Evolutionary conservation across 1,140 invertebrate species (phyloP).

Genomic region (Ceratina australensis): DNA sequence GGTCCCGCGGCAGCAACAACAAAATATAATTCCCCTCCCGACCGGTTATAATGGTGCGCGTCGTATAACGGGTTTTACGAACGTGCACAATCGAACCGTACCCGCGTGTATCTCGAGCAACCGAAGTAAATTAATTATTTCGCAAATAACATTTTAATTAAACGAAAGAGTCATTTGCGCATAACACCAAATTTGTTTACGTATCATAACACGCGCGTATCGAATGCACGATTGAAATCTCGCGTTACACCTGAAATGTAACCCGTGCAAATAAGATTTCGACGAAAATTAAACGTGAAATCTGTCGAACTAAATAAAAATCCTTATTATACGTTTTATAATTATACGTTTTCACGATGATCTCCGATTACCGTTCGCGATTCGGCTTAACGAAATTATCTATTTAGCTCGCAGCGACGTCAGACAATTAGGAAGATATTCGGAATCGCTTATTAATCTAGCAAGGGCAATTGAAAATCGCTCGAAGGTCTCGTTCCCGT

Average conservation of each 20-base stretch:
- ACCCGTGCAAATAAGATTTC: no score
- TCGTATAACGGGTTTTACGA: conserved; percentile 2
- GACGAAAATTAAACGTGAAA: no score
- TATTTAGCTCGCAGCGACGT: not conserved
- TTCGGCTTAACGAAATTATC: not conserved
- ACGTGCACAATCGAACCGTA: not conserved
- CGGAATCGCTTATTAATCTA: conserved; percentile 13
- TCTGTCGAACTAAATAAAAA: no score
- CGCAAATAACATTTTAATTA: not conserved
- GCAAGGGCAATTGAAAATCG: conserved; percentile 17
- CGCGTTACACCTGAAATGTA: no score
- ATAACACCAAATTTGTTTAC: not conserved
- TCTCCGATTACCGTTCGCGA: no score
- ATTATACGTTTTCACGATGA: no score
- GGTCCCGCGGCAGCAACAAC: conserved; percentile 14
- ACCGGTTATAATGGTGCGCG: not conserved
- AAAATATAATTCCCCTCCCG: not conserved
- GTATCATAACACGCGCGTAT: no score
- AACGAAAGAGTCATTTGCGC: not conserved
- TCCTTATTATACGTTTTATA: no score
- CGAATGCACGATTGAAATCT: no score
- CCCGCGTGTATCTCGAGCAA: not conserved
- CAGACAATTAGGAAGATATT: not conserved
- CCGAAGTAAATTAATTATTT: not conserved
- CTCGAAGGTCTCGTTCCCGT: conserved; percentile 11